phyloP scores from a whole-genome alignment of 2,888 invertebrate genomes.

The Ectemnius cavifrons region DNA sequence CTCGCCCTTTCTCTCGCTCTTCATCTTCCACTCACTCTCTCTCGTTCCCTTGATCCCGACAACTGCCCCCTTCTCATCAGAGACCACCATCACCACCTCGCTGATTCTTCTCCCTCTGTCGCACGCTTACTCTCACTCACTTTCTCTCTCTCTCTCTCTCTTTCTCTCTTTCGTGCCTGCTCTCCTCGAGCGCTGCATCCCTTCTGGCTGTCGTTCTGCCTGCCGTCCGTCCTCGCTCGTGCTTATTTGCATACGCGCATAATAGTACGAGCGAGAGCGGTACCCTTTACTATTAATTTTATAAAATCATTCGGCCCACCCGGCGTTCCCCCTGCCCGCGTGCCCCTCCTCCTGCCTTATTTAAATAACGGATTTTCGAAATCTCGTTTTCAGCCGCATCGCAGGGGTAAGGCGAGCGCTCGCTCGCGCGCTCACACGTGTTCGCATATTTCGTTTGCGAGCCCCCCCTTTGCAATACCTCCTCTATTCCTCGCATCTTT shows the following conservation, averaged over 20 bases:
- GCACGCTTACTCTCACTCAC: conserved; percentile 44
- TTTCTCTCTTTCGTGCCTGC: conserved; percentile 18
- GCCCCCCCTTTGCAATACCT: background rate
- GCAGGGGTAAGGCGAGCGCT: conserved; percentile 21
- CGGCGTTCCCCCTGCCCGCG: conserved; percentile 23
- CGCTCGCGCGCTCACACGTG: conserved; percentile 45
- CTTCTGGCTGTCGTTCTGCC: conserved; percentile 33
- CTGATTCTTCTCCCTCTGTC: conserved; percentile 11
- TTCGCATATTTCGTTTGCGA: conserved; percentile 13
- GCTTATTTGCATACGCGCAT: conserved; percentile 76
- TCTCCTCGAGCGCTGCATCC: conserved; percentile 35
- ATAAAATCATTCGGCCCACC: conserved; percentile 75
- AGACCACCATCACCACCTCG: conserved; percentile 7
- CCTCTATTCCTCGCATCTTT: background rate
- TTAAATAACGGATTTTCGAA: conserved; percentile 78
- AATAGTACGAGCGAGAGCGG: conserved; percentile 65
- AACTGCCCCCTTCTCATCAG: conserved; percentile 38
- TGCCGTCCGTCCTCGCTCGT: conserved; percentile 56
- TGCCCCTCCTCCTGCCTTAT: conserved; percentile 62
- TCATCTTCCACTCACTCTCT: conserved; percentile 35
- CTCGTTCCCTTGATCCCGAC: conserved; percentile 40
- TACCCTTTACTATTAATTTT: conserved; percentile 78
- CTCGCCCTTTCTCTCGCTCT: conserved; percentile 44
- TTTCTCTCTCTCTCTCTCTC: conserved; percentile 43
- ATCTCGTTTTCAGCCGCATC: conserved; percentile 72